A percentile compares a stretch with the other conserved stretches of the same genome.
Conservation (phyloP, 2,888 invertebrate genomes). For the Acanthosoma haemorrhoidale region DNA sequence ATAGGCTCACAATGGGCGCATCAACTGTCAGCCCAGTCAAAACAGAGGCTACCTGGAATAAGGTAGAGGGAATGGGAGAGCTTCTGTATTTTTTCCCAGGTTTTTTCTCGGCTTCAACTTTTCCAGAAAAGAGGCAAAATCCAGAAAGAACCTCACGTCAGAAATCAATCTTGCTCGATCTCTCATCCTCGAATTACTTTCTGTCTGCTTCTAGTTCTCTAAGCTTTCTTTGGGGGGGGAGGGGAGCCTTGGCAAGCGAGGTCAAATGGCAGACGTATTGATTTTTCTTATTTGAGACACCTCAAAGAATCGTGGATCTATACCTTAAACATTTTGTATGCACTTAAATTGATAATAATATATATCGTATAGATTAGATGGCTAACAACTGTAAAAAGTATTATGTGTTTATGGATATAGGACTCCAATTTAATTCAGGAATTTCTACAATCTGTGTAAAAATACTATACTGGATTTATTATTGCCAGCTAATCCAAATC, state of each 20-base stretch:
- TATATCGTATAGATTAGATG: too few relatives aligned
- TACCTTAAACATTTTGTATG: too few relatives aligned
- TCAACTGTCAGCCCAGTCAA: constrained; percentile 23
- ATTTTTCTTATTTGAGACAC: too few relatives aligned
- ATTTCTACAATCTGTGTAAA: too few relatives aligned
- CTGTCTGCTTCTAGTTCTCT: not conserved
- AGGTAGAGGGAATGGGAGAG: not conserved
- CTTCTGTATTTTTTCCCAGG: not conserved
- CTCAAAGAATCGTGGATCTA: too few relatives aligned
- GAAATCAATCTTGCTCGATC: not conserved
- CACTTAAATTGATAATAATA: too few relatives aligned
- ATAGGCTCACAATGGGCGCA: constrained; percentile 4
- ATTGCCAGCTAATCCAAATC: too few relatives aligned
- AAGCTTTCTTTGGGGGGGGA: not conserved
- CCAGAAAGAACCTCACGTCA: not conserved
- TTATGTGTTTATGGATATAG: too few relatives aligned
- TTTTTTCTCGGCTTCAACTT: not conserved
- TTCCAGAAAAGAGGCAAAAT: constrained; percentile 1
- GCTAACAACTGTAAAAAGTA: too few relatives aligned
- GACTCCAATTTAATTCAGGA: too few relatives aligned
- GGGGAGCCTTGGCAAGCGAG: not conserved
- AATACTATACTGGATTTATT: too few relatives aligned
- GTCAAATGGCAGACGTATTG: not conserved
- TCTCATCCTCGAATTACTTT: not conserved
- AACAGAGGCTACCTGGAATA: constrained; percentile 5